Percentiles rank a stretch among this genome's conserved stretches.
Evolutionary conservation across 1,140 invertebrate species (phyloP).

Genomic region (Temnothorax curvispinosus): DNA sequence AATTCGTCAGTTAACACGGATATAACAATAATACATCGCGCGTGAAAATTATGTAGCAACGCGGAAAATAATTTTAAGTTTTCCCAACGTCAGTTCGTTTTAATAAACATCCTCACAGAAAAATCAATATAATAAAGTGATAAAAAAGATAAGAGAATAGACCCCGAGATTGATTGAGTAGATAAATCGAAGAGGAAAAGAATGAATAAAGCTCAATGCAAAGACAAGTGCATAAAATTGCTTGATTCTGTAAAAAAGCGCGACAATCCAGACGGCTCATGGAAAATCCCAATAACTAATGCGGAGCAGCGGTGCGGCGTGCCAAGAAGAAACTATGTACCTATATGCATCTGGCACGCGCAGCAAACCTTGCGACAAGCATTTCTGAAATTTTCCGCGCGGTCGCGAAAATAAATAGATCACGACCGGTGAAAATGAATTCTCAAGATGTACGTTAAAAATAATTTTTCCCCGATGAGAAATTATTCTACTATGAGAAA

Average conservation of each 20-base stretch:
- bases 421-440: not conserved
- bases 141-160: not conserved
- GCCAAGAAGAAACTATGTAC: not conserved
- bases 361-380: not conserved
- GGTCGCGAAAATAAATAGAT: conserved; percentile 11
- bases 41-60: not conserved
- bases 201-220: conserved; percentile 13
- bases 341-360: conserved; percentile 23
- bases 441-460: not conserved
- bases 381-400: conserved; percentile 42
- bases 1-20: not conserved
- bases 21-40: not conserved
- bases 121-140: not conserved
- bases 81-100: not conserved
- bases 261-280: conserved; percentile 10
- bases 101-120: not conserved
- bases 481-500: not conserved
- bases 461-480: not conserved
- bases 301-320: not conserved
- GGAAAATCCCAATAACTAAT: conserved; percentile 52
- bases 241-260: conserved; percentile 22
- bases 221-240: conserved; percentile 34
- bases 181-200: not conserved
- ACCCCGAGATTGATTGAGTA: not conserved
- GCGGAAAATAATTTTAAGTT: not conserved